These are phyloP conservation scores for Acropternis orthonyx DNA, from an alignment of 2,797 vertebrate genomes.

Conservation along the genomic window DNA sequence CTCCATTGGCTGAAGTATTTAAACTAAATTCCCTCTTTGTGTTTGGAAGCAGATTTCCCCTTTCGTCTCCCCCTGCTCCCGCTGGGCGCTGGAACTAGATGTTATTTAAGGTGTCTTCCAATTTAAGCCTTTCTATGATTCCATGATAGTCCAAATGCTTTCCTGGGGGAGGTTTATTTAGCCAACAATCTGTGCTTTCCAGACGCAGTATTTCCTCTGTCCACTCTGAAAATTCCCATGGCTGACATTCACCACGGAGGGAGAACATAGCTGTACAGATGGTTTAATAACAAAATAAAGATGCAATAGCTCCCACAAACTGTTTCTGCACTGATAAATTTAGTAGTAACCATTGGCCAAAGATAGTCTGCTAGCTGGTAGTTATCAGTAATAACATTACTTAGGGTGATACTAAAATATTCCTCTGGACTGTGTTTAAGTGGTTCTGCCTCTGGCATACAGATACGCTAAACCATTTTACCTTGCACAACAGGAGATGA, in stretches of 20 bases:
- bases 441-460: background rate
- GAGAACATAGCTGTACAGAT: background rate
- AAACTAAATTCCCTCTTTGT: background rate
- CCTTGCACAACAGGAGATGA: conserved; percentile 20
- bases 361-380: background rate
- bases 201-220: background rate
- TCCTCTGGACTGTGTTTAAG: background rate
- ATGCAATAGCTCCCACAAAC: background rate
- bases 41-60: background rate
- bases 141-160: background rate
- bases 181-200: conserved; percentile 18
- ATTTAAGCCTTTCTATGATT: background rate
- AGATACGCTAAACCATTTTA: background rate
- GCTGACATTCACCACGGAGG: background rate
- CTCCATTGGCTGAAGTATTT: background rate
- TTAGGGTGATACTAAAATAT: background rate
- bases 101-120: background rate
- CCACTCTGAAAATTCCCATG: conserved; percentile 2
- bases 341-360: background rate
- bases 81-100: background rate
- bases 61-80: background rate
- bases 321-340: conserved; percentile 2
- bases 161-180: conserved; percentile 1
- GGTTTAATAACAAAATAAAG: conserved; percentile 34
- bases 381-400: background rate